Evolutionary conservation across 2,113 vertebrate genomes (phyloP).

Genomic region (Saiga tatarica): DNA sequence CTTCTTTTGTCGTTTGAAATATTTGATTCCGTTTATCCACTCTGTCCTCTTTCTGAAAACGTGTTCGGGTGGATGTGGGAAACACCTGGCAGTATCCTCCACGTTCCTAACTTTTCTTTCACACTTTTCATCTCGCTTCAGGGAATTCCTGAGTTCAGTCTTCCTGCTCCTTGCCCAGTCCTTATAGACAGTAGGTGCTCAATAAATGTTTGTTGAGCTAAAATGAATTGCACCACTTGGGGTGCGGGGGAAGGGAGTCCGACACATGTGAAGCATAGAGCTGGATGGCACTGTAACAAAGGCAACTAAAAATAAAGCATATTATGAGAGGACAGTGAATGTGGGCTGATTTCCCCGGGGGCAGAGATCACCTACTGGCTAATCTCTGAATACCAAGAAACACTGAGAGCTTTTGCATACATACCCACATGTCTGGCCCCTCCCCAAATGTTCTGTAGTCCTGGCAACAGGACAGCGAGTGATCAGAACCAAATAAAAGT

Average conservation of each 20-base stretch:
- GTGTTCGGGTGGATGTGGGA: not conserved
- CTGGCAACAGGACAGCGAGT: not conserved
- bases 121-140: not conserved
- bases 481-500: not conserved
- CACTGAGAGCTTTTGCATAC: not conserved
- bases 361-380: not conserved
- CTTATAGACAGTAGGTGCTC: not conserved
- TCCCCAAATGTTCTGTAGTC: not conserved
- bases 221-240: not conserved
- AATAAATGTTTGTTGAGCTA: not conserved
- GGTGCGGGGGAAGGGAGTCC: fast-evolving
- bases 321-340: not conserved
- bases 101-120: not conserved
- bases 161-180: not conserved
- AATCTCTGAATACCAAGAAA: not conserved
- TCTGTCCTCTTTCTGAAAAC: not conserved
- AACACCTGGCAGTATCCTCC: not conserved
- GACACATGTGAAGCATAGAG: not conserved
- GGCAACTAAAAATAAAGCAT: not conserved
- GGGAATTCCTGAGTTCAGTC: not conserved
- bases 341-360: too few relatives aligned
- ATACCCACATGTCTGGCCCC: not conserved
- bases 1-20: not conserved
- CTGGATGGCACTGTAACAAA: not conserved
- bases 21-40: not conserved